A percentile compares a stretch with the other conserved stretches of the same genome.
phyloP scores from a whole-genome alignment of 1,140 invertebrate species.

The Diploscapter pachys region DNA sequence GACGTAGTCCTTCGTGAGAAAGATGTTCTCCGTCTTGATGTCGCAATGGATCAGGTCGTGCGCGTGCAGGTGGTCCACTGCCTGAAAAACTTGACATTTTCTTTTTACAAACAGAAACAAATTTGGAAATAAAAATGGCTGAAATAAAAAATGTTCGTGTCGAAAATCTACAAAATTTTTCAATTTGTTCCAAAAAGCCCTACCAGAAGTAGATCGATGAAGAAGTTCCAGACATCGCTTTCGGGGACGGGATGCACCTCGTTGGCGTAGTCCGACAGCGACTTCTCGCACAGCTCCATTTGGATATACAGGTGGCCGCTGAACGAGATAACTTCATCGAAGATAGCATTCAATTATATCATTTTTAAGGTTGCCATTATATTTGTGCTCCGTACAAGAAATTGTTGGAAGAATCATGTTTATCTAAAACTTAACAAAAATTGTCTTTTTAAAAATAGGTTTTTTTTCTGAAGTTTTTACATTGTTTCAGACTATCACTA shows the following conservation, averaged over 20 bases:
- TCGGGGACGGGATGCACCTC: conserved; percentile 64
- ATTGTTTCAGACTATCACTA: too few species aligned
- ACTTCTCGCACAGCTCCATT: conserved; percentile 70
- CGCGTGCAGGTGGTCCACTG: conserved; percentile 69
- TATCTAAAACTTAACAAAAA: too few species aligned
- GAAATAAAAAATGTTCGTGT: conserved; percentile 16
- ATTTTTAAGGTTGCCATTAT: neutral
- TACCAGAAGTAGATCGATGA: conserved; percentile 65
- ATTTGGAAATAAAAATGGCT: too few species aligned
- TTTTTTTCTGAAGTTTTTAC: too few species aligned
- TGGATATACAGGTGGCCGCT: conserved; percentile 69
- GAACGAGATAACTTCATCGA: neutral
- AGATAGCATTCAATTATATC: neutral
- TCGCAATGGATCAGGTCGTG: conserved; percentile 72
- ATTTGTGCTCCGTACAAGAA: neutral
- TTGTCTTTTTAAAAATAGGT: too few species aligned
- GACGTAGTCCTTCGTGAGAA: conserved; percentile 65
- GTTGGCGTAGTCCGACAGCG: conserved; percentile 51
- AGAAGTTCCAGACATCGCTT: conserved; percentile 63
- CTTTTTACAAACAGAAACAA: neutral
- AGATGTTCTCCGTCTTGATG: conserved; percentile 75
- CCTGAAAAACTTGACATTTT: conserved; percentile 59
- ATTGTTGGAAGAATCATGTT: too few species aligned
- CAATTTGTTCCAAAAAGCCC: conserved; percentile 29
- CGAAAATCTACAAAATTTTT: conserved; percentile 5